Evolutionary conservation across 2,888 invertebrate genomes (phyloP).

Genomic region (Xestia xanthographa): DNA sequence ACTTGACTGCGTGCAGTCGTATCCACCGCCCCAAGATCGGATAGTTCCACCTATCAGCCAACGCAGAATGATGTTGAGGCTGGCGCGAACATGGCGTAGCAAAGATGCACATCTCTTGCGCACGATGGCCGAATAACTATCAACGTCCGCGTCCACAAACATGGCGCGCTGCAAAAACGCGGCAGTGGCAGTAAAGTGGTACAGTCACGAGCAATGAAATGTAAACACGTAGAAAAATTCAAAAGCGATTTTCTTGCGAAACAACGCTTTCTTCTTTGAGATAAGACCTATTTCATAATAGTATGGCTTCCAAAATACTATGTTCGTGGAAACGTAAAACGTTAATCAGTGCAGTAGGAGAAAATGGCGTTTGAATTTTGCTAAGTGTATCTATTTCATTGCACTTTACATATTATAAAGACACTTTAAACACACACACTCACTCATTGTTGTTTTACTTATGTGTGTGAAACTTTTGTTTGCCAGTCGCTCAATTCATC

Average conservation of each 20-base stretch:
- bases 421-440: neutral
- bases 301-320: neutral
- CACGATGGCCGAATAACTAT: too few relatives aligned
- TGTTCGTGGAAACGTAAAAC: neutral
- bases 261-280: neutral
- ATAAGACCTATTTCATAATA: neutral
- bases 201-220: neutral
- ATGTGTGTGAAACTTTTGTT: neutral
- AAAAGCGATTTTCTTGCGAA: neutral
- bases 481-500: neutral
- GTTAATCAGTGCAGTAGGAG: neutral
- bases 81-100: too few relatives aligned
- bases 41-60: too few relatives aligned
- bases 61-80: too few relatives aligned
- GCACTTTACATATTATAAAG: neutral
- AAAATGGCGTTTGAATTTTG: neutral
- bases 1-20: too few relatives aligned
- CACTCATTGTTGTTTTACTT: neutral
- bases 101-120: too few relatives aligned
- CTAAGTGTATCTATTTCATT: neutral
- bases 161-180: too few relatives aligned
- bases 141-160: too few relatives aligned
- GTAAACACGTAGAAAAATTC: neutral
- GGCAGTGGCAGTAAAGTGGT: too few relatives aligned
- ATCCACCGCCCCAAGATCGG: too few relatives aligned